phyloP scores from a whole-genome alignment of 2,888 invertebrate species.

The Trichacis sp. region DNA sequence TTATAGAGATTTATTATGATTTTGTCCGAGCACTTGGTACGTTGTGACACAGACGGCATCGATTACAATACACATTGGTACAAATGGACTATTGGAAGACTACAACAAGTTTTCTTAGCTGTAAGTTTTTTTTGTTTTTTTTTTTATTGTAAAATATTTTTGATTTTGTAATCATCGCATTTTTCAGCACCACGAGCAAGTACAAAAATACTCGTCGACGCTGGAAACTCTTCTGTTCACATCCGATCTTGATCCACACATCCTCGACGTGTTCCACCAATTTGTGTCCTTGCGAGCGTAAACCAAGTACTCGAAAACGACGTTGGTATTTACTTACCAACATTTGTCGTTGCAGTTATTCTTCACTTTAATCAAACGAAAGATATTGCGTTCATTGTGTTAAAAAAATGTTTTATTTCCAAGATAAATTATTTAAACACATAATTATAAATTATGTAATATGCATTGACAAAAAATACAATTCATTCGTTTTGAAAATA shows the following conservation, averaged over 20 bases:
- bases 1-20: conserved; percentile 94
- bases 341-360: too few relatives aligned
- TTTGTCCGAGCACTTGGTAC: conserved; percentile 93
- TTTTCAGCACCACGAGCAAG: conserved; percentile 95
- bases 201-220: conserved; percentile 95
- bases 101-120: conserved; percentile 94
- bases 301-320: conserved; percentile 40
- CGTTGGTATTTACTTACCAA: too few relatives aligned
- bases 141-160: neutral
- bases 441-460: too few relatives aligned
- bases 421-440: neutral
- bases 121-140: conserved; percentile 71
- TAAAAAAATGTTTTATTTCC: neutral
- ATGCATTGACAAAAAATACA: neutral
- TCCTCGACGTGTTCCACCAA: conserved; percentile 96
- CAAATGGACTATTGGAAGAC: conserved; percentile 92
- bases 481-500: neutral
- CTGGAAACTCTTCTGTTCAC: conserved; percentile 96
- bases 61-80: conserved; percentile 97
- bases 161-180: too few relatives aligned
- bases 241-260: conserved; percentile 94
- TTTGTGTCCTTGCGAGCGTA: conserved; percentile 90
- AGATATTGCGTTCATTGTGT: neutral
- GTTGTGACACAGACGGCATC: conserved; percentile 92
- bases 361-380: too few relatives aligned